phyloP scores from a whole-genome alignment of 2,113 vertebrate species.

The Sclerurus mexicanus region DNA sequence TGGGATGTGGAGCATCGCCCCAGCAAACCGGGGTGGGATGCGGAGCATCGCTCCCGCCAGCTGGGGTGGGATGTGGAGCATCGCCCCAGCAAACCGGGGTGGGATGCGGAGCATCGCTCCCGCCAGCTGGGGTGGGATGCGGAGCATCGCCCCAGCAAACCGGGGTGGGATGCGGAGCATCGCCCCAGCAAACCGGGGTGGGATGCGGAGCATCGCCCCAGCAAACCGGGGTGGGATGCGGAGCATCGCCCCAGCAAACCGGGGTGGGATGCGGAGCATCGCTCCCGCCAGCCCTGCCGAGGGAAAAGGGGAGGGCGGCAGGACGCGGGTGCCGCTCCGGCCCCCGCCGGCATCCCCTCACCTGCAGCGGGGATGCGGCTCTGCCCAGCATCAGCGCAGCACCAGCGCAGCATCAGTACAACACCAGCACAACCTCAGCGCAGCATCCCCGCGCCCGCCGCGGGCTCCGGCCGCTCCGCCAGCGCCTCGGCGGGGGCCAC shows the following conservation, averaged over 20 bases:
- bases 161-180: not conserved
- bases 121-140: not conserved
- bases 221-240: not conserved
- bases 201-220: not conserved
- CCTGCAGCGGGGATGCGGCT: constrained; percentile 68
- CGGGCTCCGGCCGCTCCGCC: not conserved
- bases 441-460: no score
- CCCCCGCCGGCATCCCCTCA: constrained; percentile 49
- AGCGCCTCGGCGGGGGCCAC: not conserved
- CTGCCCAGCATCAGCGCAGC: constrained; percentile 66
- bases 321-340: not conserved
- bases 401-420: no score
- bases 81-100: not conserved
- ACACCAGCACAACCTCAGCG: no score
- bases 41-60: not conserved
- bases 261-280: not conserved
- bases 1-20: not conserved
- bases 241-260: not conserved
- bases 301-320: not conserved
- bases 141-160: not conserved
- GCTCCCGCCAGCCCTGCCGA: not conserved
- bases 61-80: not conserved
- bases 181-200: not conserved
- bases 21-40: not conserved
- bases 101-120: not conserved